Evolutionary conservation across 1,140 invertebrate genomes (phyloP).

Genomic region (Drosophila setifemur): DNA sequence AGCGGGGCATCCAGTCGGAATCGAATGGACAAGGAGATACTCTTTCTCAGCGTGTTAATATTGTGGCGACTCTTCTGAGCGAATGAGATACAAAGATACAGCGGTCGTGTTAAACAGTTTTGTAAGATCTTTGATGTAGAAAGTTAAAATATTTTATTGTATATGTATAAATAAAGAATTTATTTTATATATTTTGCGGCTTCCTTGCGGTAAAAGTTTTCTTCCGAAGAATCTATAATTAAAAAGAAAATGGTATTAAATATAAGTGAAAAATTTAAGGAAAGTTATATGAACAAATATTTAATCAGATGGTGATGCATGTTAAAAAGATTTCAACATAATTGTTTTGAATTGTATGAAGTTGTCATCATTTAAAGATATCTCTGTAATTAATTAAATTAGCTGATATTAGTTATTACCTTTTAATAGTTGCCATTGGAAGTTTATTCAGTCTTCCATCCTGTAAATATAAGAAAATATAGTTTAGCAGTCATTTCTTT

Average conservation of each 20-base stretch:
- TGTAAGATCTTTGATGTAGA: constrained; percentile 51
- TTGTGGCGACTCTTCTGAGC: constrained; percentile 21
- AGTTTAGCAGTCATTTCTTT: too few relatives aligned
- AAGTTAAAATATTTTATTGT: constrained; percentile 47
- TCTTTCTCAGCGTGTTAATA: constrained; percentile 33
- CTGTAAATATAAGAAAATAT: too few relatives aligned
- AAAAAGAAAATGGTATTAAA: not conserved
- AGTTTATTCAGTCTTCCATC: too few relatives aligned
- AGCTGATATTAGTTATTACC: not conserved
- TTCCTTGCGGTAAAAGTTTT: not conserved
- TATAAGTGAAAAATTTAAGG: not conserved
- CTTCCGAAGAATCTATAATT: not conserved
- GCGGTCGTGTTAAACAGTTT: constrained; percentile 55
- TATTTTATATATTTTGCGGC: constrained; percentile 29
- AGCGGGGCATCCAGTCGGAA: constrained; percentile 14
- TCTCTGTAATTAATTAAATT: not conserved
- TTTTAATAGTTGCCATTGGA: too few relatives aligned
- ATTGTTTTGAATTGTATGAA: constrained; percentile 52
- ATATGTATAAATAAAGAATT: constrained; percentile 39
- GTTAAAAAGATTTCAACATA: constrained; percentile 62
- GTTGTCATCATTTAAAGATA: constrained; percentile 56
- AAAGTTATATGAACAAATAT: too few relatives aligned
- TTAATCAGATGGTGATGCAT: constrained; percentile 69
- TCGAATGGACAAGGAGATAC: constrained; percentile 16
- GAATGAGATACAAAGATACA: not conserved